phyloP scores from a whole-genome alignment of 2,888 invertebrate species.

The Nycteola revayana region DNA sequence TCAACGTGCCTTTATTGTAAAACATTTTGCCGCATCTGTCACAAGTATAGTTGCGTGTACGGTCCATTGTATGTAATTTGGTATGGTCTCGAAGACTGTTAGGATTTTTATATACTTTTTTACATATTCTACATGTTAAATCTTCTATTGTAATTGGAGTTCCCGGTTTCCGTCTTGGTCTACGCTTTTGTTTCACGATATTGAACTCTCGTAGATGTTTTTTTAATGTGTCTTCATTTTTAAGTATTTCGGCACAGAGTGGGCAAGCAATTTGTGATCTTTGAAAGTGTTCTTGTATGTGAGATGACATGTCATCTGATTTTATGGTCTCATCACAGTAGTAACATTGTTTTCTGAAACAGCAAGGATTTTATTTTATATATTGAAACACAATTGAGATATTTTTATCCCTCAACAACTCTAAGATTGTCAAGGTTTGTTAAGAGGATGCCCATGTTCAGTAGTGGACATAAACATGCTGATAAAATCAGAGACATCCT shows the following conservation, averaged over 20 bases:
- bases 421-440: no score
- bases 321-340: constrained; percentile 51
- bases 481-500: no score
- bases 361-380: no score
- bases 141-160: constrained; percentile 64
- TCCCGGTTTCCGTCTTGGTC: constrained; percentile 58
- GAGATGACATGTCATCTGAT: constrained; percentile 32
- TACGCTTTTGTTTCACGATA: constrained; percentile 45
- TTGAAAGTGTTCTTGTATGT: constrained; percentile 48
- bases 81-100: constrained; percentile 75
- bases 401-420: no score
- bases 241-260: constrained; percentile 61
- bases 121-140: constrained; percentile 61
- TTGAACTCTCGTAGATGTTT: constrained; percentile 53
- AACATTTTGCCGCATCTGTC: constrained; percentile 74
- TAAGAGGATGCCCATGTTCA: no score
- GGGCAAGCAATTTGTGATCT: constrained; percentile 51
- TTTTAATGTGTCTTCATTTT: constrained; percentile 51
- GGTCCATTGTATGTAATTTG: constrained; percentile 77
- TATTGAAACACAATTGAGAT: no score
- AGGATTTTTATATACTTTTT: constrained; percentile 64
- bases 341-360: constrained; percentile 50
- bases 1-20: constrained; percentile 68
- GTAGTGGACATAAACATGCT: no score
- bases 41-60: constrained; percentile 67